Evolutionary conservation across 2,888 invertebrate genomes (phyloP).

Genomic region (Epiblema foenella): DNA sequence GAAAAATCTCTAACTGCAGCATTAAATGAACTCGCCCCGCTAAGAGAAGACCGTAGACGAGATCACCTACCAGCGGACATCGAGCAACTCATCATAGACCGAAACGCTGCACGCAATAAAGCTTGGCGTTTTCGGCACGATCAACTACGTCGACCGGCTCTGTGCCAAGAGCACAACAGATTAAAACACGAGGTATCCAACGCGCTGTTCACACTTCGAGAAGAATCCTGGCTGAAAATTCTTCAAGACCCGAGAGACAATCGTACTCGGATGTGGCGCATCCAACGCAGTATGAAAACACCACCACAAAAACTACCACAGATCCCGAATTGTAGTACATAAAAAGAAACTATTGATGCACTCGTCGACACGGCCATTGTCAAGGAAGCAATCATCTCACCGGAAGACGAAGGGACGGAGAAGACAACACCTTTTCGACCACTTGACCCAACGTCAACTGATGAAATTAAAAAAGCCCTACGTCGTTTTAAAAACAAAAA

Average conservation of each 20-base stretch:
- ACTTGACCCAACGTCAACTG: constrained; percentile 2
- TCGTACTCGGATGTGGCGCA: constrained; percentile 2
- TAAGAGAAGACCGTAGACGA: constrained; percentile 13
- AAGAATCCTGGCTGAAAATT: constrained; percentile 13
- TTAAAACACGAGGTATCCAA: background rate
- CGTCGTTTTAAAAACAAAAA: background rate
- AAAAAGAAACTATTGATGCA: constrained; percentile 11
- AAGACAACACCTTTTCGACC: background rate
- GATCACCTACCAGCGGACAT: constrained; percentile 12
- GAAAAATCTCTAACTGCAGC: constrained; percentile 16
- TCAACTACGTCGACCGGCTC: constrained; percentile 2
- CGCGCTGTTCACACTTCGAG: background rate
- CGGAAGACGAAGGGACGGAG: background rate
- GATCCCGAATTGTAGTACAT: constrained; percentile 1
- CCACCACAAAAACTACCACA: constrained; percentile 14
- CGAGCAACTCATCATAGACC: background rate
- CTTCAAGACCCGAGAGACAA: constrained; percentile 2
- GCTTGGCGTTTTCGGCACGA: constrained; percentile 21
- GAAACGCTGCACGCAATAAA: constrained; percentile 24
- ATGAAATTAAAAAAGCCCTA: constrained; percentile 1
- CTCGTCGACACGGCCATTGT: constrained; percentile 10
- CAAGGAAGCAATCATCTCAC: background rate
- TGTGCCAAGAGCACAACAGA: background rate
- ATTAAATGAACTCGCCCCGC: constrained; percentile 1
- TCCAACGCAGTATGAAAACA: constrained; percentile 12